These are phyloP conservation scores for Lipophrys pholis DNA, from an alignment of 2,113 vertebrate species.

Conservation along the genomic window DNA sequence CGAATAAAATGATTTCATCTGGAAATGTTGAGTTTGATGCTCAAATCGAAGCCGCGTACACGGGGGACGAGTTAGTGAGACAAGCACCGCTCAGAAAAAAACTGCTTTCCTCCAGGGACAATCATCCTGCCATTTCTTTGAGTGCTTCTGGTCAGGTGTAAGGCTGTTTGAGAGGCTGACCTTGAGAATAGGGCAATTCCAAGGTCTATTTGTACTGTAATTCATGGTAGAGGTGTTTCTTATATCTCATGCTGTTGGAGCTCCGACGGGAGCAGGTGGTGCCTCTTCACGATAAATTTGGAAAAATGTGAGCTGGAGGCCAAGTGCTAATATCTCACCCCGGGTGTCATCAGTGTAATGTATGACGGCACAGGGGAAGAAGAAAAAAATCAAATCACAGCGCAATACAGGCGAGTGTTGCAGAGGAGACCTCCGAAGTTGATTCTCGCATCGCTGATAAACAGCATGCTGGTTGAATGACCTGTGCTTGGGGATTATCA, in stretches of 20 bases:
- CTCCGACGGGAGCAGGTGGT: slow-evolving; percentile 53
- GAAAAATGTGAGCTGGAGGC: slow-evolving; percentile 5
- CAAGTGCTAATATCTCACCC: slow-evolving; percentile 7
- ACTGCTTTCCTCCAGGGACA: slow-evolving; percentile 40
- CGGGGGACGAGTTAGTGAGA: slow-evolving; percentile 3
- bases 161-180: slow-evolving; percentile 3
- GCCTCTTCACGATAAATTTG: slow-evolving; percentile 21
- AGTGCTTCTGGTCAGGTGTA: slow-evolving; percentile 27
- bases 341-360: slow-evolving; percentile 30
- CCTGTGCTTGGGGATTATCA: background rate
- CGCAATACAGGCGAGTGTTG: slow-evolving; percentile 2
- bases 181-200: slow-evolving; percentile 27
- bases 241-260: slow-evolving; percentile 13
- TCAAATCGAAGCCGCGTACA: slow-evolving; percentile 4
- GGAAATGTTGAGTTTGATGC: background rate
- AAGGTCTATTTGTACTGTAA: slow-evolving; percentile 48
- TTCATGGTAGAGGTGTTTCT: slow-evolving; percentile 25
- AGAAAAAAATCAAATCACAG: background rate
- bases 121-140: slow-evolving; percentile 50
- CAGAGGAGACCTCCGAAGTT: slow-evolving; percentile 3
- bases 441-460: slow-evolving; percentile 9
- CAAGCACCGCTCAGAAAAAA: slow-evolving; percentile 19
- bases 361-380: slow-evolving; percentile 13
- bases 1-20: slow-evolving; percentile 20
- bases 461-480: slow-evolving; percentile 5